Percentiles rank a stretch among this genome's conserved stretches.
Evolutionary conservation across 2,113 vertebrate genomes (phyloP).

Genomic region (Centropus bengalensis): DNA sequence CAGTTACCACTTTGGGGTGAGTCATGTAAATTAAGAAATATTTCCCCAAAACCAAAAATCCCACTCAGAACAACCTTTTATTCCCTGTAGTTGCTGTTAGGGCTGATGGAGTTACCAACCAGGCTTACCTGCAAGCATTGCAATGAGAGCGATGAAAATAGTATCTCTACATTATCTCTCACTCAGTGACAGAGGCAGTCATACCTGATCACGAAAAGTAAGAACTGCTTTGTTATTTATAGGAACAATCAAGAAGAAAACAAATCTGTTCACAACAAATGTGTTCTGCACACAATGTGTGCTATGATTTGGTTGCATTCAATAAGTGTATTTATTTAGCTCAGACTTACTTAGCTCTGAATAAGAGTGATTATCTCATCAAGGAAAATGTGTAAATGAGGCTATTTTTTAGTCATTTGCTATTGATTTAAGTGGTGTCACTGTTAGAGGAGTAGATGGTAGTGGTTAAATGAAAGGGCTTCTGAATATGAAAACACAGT

Average conservation of each 20-base stretch:
- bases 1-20: background rate
- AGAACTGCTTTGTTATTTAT: background rate
- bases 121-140: background rate
- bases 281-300: background rate
- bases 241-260: background rate
- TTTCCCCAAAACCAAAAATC: background rate
- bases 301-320: background rate
- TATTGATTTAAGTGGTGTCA: background rate
- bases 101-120: background rate
- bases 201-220: background rate
- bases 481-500: background rate
- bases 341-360: background rate
- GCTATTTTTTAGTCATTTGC: background rate
- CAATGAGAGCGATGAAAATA: background rate
- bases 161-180: background rate
- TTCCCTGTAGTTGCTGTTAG: background rate
- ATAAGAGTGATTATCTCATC: background rate
- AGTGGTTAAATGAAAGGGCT: background rate
- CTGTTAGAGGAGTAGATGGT: background rate
- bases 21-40: background rate
- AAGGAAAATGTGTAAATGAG: background rate
- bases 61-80: background rate
- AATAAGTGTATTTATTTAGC: background rate
- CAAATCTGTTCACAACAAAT: background rate
- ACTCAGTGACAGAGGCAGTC: background rate